Percentiles rank a stretch among this genome's conserved stretches.
Conservation (phyloP, 2,113 vertebrate genomes). For the Brachionichthys hirsutus region DNA sequence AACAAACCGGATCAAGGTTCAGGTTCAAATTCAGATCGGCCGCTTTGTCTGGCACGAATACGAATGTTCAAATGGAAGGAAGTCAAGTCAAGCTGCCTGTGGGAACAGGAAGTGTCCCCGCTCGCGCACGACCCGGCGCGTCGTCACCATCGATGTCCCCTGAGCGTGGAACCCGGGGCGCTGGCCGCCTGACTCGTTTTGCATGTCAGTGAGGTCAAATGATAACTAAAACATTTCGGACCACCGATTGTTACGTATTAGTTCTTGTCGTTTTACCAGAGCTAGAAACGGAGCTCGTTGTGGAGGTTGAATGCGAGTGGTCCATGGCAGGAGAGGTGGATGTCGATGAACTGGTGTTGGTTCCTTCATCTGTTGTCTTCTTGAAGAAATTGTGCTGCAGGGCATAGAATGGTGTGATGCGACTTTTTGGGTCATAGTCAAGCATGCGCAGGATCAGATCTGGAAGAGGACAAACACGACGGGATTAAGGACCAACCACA, state of each 20-base stretch:
- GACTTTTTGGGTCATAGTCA: conserved; percentile 93
- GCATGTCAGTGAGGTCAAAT: neutral
- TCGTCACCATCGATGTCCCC: too few species aligned
- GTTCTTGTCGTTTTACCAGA: too few species aligned
- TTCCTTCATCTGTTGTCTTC: conserved; percentile 94
- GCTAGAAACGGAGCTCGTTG: conserved; percentile 92
- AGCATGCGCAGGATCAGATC: conserved; percentile 95
- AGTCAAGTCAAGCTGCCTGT: too few species aligned
- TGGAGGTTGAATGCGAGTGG: conserved; percentile 94
- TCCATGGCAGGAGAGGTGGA: conserved; percentile 91
- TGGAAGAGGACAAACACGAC: conserved; percentile 20
- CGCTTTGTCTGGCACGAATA: neutral
- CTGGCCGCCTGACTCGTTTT: neutral
- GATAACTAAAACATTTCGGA: too few species aligned
- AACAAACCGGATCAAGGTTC: neutral
- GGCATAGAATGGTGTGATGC: conserved; percentile 93
- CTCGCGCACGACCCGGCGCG: too few species aligned
- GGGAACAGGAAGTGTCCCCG: neutral
- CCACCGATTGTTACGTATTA: too few species aligned
- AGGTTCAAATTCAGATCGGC: too few species aligned
- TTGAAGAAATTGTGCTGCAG: conserved; percentile 97
- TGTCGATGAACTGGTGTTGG: conserved; percentile 92
- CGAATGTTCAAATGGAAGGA: neutral
- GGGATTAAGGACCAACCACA: too few species aligned
- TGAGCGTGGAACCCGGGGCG: too few species aligned